A percentile compares a stretch with the other conserved stretches of the same genome.
Evolutionary conservation across 2,888 invertebrate genomes (phyloP).

Genomic region (Seira ritae): DNA sequence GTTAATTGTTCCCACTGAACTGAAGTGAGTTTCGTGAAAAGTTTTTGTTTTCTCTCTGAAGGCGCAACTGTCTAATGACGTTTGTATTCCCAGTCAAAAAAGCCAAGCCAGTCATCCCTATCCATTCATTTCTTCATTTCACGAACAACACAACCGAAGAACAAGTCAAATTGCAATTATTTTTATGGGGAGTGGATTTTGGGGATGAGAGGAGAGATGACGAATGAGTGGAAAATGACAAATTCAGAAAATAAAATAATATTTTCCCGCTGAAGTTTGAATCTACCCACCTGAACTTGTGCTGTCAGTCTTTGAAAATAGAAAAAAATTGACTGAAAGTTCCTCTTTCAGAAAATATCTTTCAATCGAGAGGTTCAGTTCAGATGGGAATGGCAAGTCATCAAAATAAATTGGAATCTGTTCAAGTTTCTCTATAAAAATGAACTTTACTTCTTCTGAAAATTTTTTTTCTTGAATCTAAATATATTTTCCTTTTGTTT

Average conservation of each 20-base stretch:
- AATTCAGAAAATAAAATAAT: constrained; percentile 4
- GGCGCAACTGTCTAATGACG: constrained; percentile 10
- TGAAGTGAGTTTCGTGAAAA: background rate
- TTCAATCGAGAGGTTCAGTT: background rate
- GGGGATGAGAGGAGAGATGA: background rate
- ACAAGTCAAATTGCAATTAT: no score
- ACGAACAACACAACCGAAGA: no score
- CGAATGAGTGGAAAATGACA: background rate
- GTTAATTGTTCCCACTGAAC: background rate
- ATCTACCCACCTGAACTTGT: no score
- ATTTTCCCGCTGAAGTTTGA: no score
- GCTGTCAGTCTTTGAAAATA: no score
- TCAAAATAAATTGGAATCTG: constrained; percentile 56
- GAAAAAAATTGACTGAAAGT: no score
- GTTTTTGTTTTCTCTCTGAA: background rate
- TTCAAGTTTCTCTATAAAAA: constrained; percentile 38
- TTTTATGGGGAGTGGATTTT: no score
- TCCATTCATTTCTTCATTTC: no score
- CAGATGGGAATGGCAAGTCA: constrained; percentile 49
- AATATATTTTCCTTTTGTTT: no score
- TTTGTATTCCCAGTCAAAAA: background rate
- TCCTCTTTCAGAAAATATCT: constrained; percentile 6
- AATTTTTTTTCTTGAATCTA: no score
- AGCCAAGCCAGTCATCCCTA: background rate
- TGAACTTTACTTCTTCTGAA: background rate